phyloP scores from a whole-genome alignment of 2,113 vertebrate genomes.

The Chaetops frenatus region DNA sequence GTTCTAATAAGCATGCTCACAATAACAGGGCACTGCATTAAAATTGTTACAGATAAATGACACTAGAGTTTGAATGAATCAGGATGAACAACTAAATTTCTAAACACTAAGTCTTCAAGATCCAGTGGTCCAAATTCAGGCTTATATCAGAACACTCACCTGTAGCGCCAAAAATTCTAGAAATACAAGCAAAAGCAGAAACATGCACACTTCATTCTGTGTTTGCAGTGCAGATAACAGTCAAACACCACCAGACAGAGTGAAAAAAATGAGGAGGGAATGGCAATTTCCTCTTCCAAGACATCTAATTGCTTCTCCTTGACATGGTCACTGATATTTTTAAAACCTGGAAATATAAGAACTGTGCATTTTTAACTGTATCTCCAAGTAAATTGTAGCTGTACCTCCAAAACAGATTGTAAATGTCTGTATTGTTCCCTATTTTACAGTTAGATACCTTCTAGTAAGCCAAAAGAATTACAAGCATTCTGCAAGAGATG shows the following conservation, averaged over 20 bases:
- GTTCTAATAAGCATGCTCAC: constrained; percentile 25
- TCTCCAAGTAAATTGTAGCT: background rate
- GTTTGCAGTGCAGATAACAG: background rate
- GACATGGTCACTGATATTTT: background rate
- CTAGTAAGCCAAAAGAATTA: background rate
- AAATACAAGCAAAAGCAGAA: background rate
- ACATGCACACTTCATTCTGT: background rate
- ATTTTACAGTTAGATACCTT: background rate
- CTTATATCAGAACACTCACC: background rate
- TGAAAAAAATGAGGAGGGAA: background rate
- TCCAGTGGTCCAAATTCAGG: background rate
- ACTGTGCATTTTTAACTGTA: background rate
- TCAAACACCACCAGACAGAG: background rate
- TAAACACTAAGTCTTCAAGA: background rate
- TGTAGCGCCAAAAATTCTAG: background rate
- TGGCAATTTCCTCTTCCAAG: background rate
- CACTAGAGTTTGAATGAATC: background rate
- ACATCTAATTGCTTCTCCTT: background rate
- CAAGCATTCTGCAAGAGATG: background rate
- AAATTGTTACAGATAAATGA: constrained; percentile 15
- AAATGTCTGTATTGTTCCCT: background rate
- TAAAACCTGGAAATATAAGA: background rate
- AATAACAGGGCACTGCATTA: background rate
- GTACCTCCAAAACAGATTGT: background rate
- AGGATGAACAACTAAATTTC: background rate